Evolutionary conservation across 2,797 vertebrate genomes (phyloP).

Genomic region (Myotis planiceps): DNA sequence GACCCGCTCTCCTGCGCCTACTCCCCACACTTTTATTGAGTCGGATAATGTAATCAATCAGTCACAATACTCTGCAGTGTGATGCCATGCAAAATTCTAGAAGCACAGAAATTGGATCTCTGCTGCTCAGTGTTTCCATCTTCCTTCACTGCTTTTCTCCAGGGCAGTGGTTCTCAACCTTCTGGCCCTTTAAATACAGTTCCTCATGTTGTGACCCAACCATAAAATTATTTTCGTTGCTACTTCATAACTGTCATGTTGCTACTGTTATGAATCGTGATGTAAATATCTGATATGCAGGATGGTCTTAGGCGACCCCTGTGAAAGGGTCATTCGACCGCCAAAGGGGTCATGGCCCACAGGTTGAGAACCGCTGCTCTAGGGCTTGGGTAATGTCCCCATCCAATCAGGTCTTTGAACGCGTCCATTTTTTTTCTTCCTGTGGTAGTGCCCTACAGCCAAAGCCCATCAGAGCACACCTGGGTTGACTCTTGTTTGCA

Average conservation of each 20-base stretch:
- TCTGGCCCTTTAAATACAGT: no score
- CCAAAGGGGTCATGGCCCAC: no score
- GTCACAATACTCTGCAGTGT: not conserved
- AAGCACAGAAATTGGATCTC: not conserved
- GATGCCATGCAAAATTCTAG: not conserved
- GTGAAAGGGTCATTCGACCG: no score
- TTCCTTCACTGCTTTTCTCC: not conserved
- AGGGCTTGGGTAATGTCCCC: not conserved
- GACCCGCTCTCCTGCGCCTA: conserved; percentile 59
- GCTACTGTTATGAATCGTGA: no score
- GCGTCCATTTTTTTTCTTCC: not conserved
- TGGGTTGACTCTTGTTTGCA: not conserved
- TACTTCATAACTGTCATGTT: no score
- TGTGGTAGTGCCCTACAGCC: not conserved
- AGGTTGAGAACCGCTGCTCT: no score
- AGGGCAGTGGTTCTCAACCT: not conserved
- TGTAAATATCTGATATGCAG: no score
- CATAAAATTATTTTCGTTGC: no score
- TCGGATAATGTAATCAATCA: conserved; percentile 76
- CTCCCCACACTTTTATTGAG: conserved; percentile 67
- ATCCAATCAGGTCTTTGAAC: not conserved
- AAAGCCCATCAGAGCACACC: not conserved
- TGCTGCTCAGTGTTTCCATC: not conserved
- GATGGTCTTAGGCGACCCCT: no score
- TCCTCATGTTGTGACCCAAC: no score